Evolutionary conservation across 1,140 invertebrate genomes (phyloP), one percentile per base, ranked within the genome.

Genomic region (Wasmannia auropunctata): DNA sequence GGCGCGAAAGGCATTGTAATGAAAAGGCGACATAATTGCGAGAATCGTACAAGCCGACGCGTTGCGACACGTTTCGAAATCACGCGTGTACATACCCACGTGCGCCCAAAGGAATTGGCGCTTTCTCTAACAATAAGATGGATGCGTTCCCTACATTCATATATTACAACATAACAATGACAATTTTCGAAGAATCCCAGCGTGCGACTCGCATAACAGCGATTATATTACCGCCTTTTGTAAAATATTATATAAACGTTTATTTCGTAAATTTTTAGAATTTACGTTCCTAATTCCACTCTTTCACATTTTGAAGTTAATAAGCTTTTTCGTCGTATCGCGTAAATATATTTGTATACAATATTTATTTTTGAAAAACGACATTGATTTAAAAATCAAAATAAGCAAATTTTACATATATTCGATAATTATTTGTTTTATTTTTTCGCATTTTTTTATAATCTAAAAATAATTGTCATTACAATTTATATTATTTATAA

Each of bases 41-140:
- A 31, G 34, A 69, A 85, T 76, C n/a, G 37, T n/a, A 69, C 31
- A 34, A 58, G 67, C 34, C 76, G 25, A 28, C 40, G 11, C 25
- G 58, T 85, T 70, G 74, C 86, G 60, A 28, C 40, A 60, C 2
- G 51, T 88, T 87, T 89, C 80, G 81, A 79, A 89, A 89, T 60
- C 65, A 22, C 40, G 8, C 58, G 58, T 62, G 37, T 76, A n/a
- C n/a, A n/a, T n/a, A 62, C 51, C 19, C 72, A 43, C 85, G 37
- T 56, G 28, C 28, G 37, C 25, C 79, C 40, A 49, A 70, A 77
- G 37, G 79, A 85, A 76, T 85, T 62, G 65, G 14, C 46, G 43
- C 86, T 87, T 85, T 87, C 62, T 87, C 81, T n/a, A n/a, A n/a
- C n/a, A 46, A 46, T 54, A 43, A 84, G 60, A 67, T 37, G 54